These are phyloP conservation scores for Aplocera efformata DNA, from an alignment of 2,888 invertebrate species.

Conservation along the genomic window DNA sequence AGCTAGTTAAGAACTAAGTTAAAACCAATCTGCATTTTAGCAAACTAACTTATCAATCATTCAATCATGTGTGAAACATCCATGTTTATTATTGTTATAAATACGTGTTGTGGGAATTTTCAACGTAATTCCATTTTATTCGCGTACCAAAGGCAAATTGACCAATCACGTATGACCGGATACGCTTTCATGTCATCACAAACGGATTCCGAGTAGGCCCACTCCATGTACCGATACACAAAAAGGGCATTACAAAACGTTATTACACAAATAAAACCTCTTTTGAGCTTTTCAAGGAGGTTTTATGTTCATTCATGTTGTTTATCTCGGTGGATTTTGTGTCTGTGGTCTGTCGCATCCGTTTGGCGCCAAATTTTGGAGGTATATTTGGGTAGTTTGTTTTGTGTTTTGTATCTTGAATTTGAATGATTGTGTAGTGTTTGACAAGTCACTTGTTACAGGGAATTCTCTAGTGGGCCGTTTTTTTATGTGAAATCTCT, in stretches of 20 bases:
- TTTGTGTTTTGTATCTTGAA: too few relatives aligned
- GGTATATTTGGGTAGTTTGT: too few relatives aligned
- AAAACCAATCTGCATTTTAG: too few relatives aligned
- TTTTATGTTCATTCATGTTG: not conserved
- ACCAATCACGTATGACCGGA: constrained; percentile 13
- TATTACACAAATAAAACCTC: not conserved
- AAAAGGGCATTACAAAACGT: not conserved
- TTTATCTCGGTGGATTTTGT: too few relatives aligned
- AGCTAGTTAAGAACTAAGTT: too few relatives aligned
- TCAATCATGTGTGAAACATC: too few relatives aligned
- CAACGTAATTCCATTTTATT: constrained; percentile 3
- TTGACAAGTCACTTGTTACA: too few relatives aligned
- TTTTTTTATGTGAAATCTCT: too few relatives aligned
- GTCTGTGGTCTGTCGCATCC: not conserved
- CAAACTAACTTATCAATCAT: too few relatives aligned
- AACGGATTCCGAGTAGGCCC: constrained; percentile 8
- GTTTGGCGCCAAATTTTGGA: not conserved
- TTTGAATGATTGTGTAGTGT: too few relatives aligned
- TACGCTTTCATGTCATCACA: constrained; percentile 4
- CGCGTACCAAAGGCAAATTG: constrained; percentile 7
- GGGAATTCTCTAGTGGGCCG: too few relatives aligned
- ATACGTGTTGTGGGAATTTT: not conserved
- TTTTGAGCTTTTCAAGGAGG: not conserved
- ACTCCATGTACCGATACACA: not conserved
- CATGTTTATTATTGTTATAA: too few relatives aligned